A percentile compares a stretch with the other conserved stretches of the same genome.
phyloP scores from a whole-genome alignment of 2,113 vertebrate species.

The Scomber scombrus region DNA sequence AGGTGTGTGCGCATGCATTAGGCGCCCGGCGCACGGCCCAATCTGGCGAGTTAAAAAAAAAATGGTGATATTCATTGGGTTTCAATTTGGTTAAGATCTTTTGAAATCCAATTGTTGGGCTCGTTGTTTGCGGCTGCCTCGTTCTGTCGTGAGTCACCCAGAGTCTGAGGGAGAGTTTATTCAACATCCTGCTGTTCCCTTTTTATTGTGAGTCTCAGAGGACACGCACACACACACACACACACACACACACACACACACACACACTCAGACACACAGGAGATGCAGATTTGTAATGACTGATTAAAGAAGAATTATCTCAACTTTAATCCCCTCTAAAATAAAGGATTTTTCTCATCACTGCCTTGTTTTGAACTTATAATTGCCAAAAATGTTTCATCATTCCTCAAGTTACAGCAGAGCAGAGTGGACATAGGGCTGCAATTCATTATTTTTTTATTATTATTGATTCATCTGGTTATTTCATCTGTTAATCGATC shows the following conservation, averaged over 20 bases:
- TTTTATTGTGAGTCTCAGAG: slow-evolving; percentile 26
- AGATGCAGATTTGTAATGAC: slow-evolving; percentile 45
- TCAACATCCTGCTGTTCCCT: slow-evolving; percentile 64
- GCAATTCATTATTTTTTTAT: not conserved
- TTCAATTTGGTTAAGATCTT: slow-evolving; percentile 79
- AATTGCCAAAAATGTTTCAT: not conserved
- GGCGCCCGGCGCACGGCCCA: slow-evolving; percentile 60
- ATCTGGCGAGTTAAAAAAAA: slow-evolving; percentile 73
- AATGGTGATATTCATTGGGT: slow-evolving; percentile 73
- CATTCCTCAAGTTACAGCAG: not conserved
- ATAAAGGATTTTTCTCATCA: slow-evolving; percentile 13
- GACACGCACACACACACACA: not conserved
- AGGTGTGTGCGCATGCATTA: slow-evolving; percentile 80
- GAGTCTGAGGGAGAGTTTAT: slow-evolving; percentile 56
- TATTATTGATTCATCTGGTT: not conserved
- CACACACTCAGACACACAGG: not conserved
- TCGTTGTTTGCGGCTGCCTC: slow-evolving; percentile 62
- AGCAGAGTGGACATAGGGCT: not conserved
- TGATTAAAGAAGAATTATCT: slow-evolving; percentile 53
- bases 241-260: not conserved
- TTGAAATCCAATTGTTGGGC: slow-evolving; percentile 75
- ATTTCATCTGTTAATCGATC: not conserved
- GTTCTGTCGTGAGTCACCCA: slow-evolving; percentile 42
- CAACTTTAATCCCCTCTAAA: slow-evolving; percentile 38
- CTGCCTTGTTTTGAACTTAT: not conserved